Base-by-base conservation (phyloP, 2,797 vertebrate species). In the Pagetopsis macropterus region DNA sequence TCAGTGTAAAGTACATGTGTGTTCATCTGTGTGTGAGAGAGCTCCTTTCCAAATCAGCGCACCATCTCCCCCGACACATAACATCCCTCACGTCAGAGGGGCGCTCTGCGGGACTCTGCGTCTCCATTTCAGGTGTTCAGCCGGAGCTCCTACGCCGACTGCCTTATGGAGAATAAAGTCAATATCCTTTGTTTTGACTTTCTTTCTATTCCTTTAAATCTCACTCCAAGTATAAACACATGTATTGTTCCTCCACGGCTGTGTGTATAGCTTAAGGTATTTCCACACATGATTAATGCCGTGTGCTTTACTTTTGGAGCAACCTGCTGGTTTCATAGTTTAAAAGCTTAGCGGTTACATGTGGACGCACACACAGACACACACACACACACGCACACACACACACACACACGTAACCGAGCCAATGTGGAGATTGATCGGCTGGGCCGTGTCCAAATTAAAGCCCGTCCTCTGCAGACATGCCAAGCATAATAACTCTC, bases 391-490 rank as follows among this genome's bases (percentile, higher is more conserved):
- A 43, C 51, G 57, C 21, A 23, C 70, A 59, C 70, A 70, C 73
- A 9, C 68, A 43, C 51, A 57, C 21, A 21, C 21, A 70, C 73
- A 9, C 65, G 84, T 75, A 89, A 90, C 76, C 1, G 56, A 89
- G 90, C 91, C 92, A 88, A 85, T 19, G 81, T 78, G 81, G 84
- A 89, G 89, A 93, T 91, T 91, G 90, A 94, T 93, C 92, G 84
- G 75, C 85, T 93, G 91, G 92, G 84, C 65, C 41, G 19, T 1
- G 76, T 92, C 93, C 93, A 94, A 93, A 89, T 88, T 81, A 88
- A 89, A 92, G 88, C 86, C 89, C 58, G 65, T 91, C 85, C 84
- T 84, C 82, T 57, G 79, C 85, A 79, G 57, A 70, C 87, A 87
- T 78, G 90, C 90, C 91, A 89, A 91, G 90, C 82, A 84, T 92